Evolutionary conservation across 2,113 vertebrate genomes (phyloP).

Genomic region (Sceloporus tristichus): DNA sequence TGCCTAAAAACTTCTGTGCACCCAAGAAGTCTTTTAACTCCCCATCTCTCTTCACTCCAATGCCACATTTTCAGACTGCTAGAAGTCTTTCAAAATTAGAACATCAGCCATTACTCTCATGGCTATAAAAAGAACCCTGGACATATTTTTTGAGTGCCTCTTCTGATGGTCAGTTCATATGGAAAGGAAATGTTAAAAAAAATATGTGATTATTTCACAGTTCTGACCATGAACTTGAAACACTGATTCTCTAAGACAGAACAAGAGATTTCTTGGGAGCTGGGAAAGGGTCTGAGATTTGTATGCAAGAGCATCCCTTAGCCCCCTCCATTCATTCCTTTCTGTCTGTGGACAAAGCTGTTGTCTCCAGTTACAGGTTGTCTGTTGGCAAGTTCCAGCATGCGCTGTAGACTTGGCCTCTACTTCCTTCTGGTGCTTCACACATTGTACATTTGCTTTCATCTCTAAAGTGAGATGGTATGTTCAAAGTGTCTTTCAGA

Average conservation of each 20-base stretch:
- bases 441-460: conserved; percentile 41
- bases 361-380: conserved; percentile 20
- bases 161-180: not conserved
- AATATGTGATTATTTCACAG: not conserved
- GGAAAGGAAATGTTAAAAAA: not conserved
- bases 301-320: not conserved
- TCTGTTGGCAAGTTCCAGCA: conserved; percentile 24
- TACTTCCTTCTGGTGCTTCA: conserved; percentile 36
- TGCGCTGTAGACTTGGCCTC: conserved; percentile 9
- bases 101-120: not conserved
- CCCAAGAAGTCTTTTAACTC: not conserved
- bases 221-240: not conserved
- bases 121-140: not conserved
- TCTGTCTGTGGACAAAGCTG: conserved; percentile 4
- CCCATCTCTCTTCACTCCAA: not conserved
- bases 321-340: not conserved
- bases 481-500: conserved; percentile 41
- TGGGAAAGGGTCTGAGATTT: not conserved
- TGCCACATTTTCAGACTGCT: not conserved
- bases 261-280: not conserved
- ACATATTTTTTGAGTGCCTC: not conserved
- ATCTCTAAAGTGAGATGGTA: conserved; percentile 42
- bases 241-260: not conserved
- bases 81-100: not conserved
- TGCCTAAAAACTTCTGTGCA: not conserved